These are phyloP conservation scores for Micoletzkya japonica DNA, from an alignment of 2,888 invertebrate species.

Conservation along the genomic window DNA sequence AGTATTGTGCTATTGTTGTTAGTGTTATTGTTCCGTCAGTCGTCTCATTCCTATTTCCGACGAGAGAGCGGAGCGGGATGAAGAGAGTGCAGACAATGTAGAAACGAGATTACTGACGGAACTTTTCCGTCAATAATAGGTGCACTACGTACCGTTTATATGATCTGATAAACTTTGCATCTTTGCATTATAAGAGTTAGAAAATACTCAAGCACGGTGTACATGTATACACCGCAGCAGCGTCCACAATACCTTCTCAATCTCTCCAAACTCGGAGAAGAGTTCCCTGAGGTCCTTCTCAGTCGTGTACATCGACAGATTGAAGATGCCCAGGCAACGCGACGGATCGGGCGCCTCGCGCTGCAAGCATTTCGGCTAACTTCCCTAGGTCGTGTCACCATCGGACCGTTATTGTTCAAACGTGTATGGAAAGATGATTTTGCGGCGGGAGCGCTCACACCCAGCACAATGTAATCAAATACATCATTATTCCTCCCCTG, in stretches of 20 bases:
- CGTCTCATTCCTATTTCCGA: too few relatives aligned
- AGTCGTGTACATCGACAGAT: slow-evolving; percentile 86
- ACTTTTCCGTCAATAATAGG: too few relatives aligned
- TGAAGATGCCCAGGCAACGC: slow-evolving; percentile 90
- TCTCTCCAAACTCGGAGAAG: slow-evolving; percentile 86
- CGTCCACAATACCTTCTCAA: slow-evolving; percentile 75
- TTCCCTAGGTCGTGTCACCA: neutral
- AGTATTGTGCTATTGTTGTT: too few relatives aligned
- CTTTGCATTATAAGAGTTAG: too few relatives aligned
- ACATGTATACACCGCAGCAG: too few relatives aligned
- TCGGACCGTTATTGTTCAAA: neutral
- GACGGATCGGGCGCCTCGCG: slow-evolving; percentile 80
- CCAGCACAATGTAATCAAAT: neutral
- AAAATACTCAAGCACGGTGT: too few relatives aligned
- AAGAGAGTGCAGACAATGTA: too few relatives aligned
- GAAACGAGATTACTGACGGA: too few relatives aligned
- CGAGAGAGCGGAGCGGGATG: too few relatives aligned
- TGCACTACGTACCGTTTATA: too few relatives aligned
- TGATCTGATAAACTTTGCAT: too few relatives aligned
- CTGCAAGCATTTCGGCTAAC: neutral
- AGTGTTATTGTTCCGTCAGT: too few relatives aligned
- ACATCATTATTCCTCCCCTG: neutral
- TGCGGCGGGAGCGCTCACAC: neutral
- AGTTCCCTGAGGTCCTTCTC: slow-evolving; percentile 88
- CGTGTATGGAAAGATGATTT: neutral